Evolutionary conservation across 2,113 vertebrate species (phyloP), one percentile per base, ranked within the genome.

Genomic region (Orycteropus afer): DNA sequence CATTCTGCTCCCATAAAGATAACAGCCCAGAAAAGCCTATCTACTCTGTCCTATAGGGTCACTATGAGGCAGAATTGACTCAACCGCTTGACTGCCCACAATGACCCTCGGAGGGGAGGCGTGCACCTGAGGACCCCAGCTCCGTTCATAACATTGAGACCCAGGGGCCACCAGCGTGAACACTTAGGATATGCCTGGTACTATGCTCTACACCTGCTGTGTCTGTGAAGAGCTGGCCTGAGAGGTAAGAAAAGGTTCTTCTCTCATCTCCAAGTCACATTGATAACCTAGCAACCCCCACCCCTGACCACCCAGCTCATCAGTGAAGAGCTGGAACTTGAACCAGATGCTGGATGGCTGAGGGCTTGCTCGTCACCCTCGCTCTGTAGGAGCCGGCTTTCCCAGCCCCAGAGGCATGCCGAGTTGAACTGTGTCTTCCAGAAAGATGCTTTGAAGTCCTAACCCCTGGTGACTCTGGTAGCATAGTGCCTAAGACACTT

Each of bases 141-240:
- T 76, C 45, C 69, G 27, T 45, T 6, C 10, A 22, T 29, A 32
- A 9, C 55, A 2, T 32, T 0, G 2, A 73, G 67, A 29, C 42
- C 37, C 29, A 0, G 0, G 53, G 71, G n/a, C 17, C 45, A n/a
- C 55, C n/a, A 0, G 5, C 51, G 53, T 5, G 53, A 69, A 49
- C 69, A 32, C 34, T 14, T 57, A 42, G 37, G 32, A 7, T 1
- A 2, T 12, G 61, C 57, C 0, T 2, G 79, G 34, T 51, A 6
- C 40, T 0, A 0, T 7, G 53, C 23, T 7, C 40, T 13, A 1
- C 5, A 4, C 10, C 4, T 20, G 34, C 20, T 3, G 0, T 47
- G 37, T 79, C 10, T 53, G 29, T 45, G 84, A 53, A 20, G 27
- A 0, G 1, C 1, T 34, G 11, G 37, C 73, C 34, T 6, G 0